A percentile compares a stretch with the other conserved stretches of the same genome.
Conservation (phyloP, 1,140 invertebrate species). For the Solenopsis invicta region DNA sequence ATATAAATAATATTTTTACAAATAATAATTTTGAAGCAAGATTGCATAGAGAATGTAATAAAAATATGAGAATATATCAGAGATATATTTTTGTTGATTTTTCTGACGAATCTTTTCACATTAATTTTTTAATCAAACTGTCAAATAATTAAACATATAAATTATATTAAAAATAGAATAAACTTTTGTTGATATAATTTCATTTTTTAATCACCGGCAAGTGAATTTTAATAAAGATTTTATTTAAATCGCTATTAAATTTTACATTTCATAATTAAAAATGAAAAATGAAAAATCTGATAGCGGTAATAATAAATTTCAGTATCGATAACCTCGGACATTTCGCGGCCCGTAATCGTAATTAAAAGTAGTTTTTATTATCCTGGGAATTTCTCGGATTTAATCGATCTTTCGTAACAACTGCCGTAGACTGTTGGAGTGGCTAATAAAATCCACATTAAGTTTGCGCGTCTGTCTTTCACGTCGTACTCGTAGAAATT, state of each 20-base stretch:
- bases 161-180: neutral
- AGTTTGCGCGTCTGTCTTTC: constrained; percentile 1
- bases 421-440: neutral
- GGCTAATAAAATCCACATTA: constrained; percentile 4
- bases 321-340: neutral
- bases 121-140: neutral
- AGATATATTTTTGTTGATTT: neutral
- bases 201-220: neutral
- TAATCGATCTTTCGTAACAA: constrained; percentile 12
- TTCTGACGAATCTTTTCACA: neutral
- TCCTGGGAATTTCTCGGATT: neutral
- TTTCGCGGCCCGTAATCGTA: neutral
- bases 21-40: neutral
- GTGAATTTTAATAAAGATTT: neutral
- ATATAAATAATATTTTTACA: constrained; percentile 13
- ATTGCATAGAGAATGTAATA: neutral
- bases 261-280: neutral
- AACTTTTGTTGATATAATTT: neutral
- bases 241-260: neutral
- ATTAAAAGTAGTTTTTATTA: constrained; percentile 11
- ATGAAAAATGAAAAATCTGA: neutral
- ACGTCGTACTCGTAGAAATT: constrained; percentile 9
- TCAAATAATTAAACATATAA: neutral
- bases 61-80: neutral
- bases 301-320: neutral